Base-by-base conservation (phyloP, 2,888 invertebrate genomes). In the Sesia apiformis region DNA sequence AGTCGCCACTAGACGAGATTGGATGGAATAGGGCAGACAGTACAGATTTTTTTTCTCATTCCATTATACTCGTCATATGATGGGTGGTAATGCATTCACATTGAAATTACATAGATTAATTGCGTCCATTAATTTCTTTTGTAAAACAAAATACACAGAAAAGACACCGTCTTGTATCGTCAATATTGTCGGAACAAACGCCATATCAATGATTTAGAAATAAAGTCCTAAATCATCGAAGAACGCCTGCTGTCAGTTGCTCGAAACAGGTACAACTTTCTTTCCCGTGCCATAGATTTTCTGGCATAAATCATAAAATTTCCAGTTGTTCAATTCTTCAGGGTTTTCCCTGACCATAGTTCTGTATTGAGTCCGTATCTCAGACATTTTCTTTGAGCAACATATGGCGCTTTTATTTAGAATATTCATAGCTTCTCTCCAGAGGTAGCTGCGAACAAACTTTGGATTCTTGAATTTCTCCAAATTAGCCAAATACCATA, bases 241-340 rank as follows among this genome's bases (percentile, higher is more conserved):
- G 23, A 8, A 46, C 4, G 5, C 7, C 4, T 3, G 4, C 4
- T 5, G 46, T 46, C 46, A 46, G 7, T 46, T 46, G 7, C 4
- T 5, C 46, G 46, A 46, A 3, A 46, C 8, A 4, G 46, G 8
- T 3, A 23, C n/a, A 50, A 58, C 67, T 55, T 74, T 84, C 59
- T 81, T 86, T 0, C 87, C 88, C 0, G 85, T 87, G 0, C 88
- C 88, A 63, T 88, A 89, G 23, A 89, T 89, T 60, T 87, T 83
- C 60, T 86, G 85, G 55, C 88, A 89, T 5, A 88, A 69, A 39
- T 74, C 77, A 52, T 76, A 70, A 56, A 85, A 89, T 52, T 70
- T 74, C 88, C 88, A 89, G 8, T 59, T 63, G 1, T 64, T 64
- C 55, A 86, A 63, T 5, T 74, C 74, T 0, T 71, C 74, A 0